Conservation (phyloP, 2,888 invertebrate genomes). For the Dolichomitus sp. region DNA sequence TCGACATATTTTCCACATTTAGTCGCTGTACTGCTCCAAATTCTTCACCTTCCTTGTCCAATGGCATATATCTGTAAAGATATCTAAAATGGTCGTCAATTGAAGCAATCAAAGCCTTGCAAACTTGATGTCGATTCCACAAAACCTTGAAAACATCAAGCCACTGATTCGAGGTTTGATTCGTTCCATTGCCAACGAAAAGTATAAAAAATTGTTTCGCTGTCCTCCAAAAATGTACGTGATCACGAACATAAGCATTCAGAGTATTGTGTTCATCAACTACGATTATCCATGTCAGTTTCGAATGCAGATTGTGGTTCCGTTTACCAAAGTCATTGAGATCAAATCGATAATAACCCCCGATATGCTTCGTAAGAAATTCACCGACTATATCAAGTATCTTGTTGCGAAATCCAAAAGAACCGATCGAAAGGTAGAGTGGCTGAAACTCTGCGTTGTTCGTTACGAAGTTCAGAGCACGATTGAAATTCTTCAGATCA, state of each 20-base stretch:
- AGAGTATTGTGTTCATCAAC: slow-evolving; percentile 58
- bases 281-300: slow-evolving; percentile 72
- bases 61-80: slow-evolving; percentile 70
- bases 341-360: slow-evolving; percentile 62
- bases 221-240: slow-evolving; percentile 66
- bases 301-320: not conserved
- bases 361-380: slow-evolving; percentile 43
- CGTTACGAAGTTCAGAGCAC: slow-evolving; percentile 65
- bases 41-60: slow-evolving; percentile 36
- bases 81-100: slow-evolving; percentile 70
- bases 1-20: slow-evolving; percentile 24
- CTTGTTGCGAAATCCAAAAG: slow-evolving; percentile 33
- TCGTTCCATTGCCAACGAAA: slow-evolving; percentile 12
- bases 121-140: slow-evolving; percentile 70
- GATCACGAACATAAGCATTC: slow-evolving; percentile 49
- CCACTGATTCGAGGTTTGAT: not conserved
- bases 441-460: slow-evolving; percentile 68
- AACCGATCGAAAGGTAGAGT: slow-evolving; percentile 66
- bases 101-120: slow-evolving; percentile 52
- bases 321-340: slow-evolving; percentile 28
- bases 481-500: slow-evolving; percentile 64
- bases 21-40: slow-evolving; percentile 65
- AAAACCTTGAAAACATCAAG: slow-evolving; percentile 59
- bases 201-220: slow-evolving; percentile 70
- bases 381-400: slow-evolving; percentile 52